Conservation (phyloP, 2,888 invertebrate genomes). For the Poecilus cupreus region DNA sequence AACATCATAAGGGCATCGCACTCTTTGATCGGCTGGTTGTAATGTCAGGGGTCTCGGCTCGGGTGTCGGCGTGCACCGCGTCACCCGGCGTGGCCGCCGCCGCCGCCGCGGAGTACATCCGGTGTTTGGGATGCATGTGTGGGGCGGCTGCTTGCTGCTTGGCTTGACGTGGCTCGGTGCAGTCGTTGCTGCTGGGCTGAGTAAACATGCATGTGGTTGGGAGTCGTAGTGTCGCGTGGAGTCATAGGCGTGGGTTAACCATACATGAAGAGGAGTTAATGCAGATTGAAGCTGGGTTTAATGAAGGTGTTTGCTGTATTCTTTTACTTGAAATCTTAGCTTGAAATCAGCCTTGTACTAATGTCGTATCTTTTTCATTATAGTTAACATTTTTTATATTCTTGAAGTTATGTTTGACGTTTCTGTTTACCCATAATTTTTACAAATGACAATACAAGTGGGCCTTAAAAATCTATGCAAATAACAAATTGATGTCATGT, state of each 20-base stretch:
- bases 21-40: not conserved
- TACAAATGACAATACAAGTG: too few relatives aligned
- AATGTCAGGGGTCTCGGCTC: not conserved
- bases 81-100: not conserved
- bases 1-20: not conserved
- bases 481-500: too few relatives aligned
- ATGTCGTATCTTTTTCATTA: too few relatives aligned
- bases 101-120: constrained; percentile 14
- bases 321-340: too few relatives aligned
- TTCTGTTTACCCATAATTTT: too few relatives aligned
- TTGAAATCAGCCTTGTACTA: too few relatives aligned
- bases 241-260: not conserved
- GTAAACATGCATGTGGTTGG: not conserved
- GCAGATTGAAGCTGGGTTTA: not conserved
- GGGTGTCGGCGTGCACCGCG: not conserved
- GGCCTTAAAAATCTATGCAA: too few relatives aligned
- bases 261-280: not conserved
- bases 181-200: not conserved
- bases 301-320: too few relatives aligned
- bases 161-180: not conserved
- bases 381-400: too few relatives aligned
- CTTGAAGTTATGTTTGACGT: too few relatives aligned
- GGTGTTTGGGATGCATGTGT: constrained; percentile 35
- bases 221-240: not conserved
- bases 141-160: not conserved